Evolutionary conservation across 2,888 invertebrate genomes (phyloP).

Genomic region (Coronaproctus castanopsis): DNA sequence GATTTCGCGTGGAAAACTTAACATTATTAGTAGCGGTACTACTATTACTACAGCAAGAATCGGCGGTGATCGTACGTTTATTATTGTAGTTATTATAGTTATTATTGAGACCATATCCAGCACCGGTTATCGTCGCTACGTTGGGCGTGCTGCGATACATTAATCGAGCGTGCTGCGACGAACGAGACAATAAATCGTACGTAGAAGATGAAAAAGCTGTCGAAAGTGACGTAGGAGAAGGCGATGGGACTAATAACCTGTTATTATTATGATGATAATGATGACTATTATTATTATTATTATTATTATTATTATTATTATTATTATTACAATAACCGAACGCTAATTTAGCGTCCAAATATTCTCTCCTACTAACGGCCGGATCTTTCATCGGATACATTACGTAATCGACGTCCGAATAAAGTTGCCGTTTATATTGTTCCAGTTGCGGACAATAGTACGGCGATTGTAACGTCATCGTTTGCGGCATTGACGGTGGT

Average conservation of each 20-base stretch:
- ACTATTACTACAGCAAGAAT: conserved; percentile 18
- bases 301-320: no score
- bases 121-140: conserved; percentile 32
- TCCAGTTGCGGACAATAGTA: conserved; percentile 39
- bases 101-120: no score
- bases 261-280: conserved; percentile 14
- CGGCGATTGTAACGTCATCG: conserved; percentile 5
- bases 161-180: conserved; percentile 33
- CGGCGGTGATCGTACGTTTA: no score
- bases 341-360: conserved; percentile 68
- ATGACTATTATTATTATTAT: no score
- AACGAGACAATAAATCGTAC: conserved; percentile 22
- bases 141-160: conserved; percentile 69
- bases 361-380: conserved; percentile 72
- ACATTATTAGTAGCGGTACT: conserved; percentile 17
- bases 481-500: conserved; percentile 36
- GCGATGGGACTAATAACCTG: conserved; percentile 8
- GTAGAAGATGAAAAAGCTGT: no score
- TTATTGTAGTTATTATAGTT: no score
- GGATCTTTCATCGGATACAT: conserved; percentile 80
- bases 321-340: conserved; percentile 17
- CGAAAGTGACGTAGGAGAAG: no score
- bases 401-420: conserved; percentile 78
- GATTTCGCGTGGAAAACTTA: conserved; percentile 22
- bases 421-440: conserved; percentile 70